These are phyloP conservation scores for Zelleria hepariella DNA, from an alignment of 2,888 invertebrate species.

Conservation along the genomic window DNA sequence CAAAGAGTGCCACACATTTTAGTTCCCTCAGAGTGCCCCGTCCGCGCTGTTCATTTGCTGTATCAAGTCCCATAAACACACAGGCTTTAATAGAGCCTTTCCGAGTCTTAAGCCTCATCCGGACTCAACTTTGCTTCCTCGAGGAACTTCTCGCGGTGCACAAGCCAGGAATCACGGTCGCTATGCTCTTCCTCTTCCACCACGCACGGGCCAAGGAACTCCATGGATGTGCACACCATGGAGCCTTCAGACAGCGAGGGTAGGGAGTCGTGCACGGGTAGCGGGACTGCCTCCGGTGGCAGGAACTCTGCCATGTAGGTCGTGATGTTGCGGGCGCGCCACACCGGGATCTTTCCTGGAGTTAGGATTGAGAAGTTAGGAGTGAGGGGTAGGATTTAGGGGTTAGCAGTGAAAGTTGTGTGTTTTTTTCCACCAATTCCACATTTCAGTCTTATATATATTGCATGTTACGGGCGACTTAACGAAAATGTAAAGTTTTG, in stretches of 20 bases:
- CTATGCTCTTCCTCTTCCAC: constrained; percentile 48
- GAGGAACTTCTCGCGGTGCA: constrained; percentile 54
- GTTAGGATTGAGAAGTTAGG: too few relatives aligned
- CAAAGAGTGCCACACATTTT: too few relatives aligned
- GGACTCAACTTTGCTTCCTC: constrained; percentile 43
- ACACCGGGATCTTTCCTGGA: constrained; percentile 67
- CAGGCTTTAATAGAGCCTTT: too few relatives aligned
- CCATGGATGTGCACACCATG: constrained; percentile 48
- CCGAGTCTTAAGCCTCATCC: background rate
- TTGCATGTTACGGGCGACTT: too few relatives aligned
- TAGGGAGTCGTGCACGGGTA: constrained; percentile 76
- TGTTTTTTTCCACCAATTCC: too few relatives aligned
- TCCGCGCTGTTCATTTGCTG: too few relatives aligned
- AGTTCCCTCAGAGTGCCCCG: too few relatives aligned
- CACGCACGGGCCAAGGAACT: constrained; percentile 47
- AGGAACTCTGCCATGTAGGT: constrained; percentile 77
- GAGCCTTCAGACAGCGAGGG: constrained; percentile 62
- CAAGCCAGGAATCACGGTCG: constrained; percentile 55
- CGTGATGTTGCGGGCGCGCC: constrained; percentile 79
- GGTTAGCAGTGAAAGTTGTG: too few relatives aligned
- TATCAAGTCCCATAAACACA: too few relatives aligned
- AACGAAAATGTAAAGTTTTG: too few relatives aligned
- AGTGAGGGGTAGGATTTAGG: too few relatives aligned
- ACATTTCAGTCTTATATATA: too few relatives aligned
- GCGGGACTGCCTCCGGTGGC: constrained; percentile 78